A percentile compares a stretch with the other conserved stretches of the same genome.
These are phyloP conservation scores for Phenganax subtilis DNA, from an alignment of 92 coral and sea anemone species.

Conservation along the genomic window DNA sequence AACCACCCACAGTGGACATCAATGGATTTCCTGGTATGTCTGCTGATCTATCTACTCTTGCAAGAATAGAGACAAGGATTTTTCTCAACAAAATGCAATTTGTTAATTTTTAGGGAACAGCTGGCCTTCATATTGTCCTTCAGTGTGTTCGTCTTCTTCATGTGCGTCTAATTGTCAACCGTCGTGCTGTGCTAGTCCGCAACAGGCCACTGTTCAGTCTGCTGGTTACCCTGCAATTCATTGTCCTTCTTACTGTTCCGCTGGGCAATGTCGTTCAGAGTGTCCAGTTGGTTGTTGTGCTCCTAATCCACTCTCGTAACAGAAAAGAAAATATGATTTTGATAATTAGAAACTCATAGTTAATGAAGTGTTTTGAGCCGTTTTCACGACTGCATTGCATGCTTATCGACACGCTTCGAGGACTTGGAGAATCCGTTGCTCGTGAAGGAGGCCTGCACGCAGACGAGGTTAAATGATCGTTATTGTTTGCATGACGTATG, in stretches of 20 bases:
- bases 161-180: conserved; percentile 25
- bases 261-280: conserved; percentile 24
- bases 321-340: background rate
- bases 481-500: too few relatives aligned
- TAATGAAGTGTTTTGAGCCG: too few relatives aligned
- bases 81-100: too few relatives aligned
- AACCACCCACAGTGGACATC: background rate
- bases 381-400: too few relatives aligned
- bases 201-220: background rate
- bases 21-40: background rate
- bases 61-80: background rate
- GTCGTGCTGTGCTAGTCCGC: conserved; percentile 1
- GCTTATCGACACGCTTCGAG: too few relatives aligned
- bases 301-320: background rate
- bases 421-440: too few relatives aligned
- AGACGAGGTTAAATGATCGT: too few relatives aligned
- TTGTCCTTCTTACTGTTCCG: conserved; percentile 10
- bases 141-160: background rate
- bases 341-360: too few relatives aligned
- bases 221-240: background rate
- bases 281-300: conserved; percentile 15
- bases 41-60: background rate
- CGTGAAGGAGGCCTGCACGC: too few relatives aligned
- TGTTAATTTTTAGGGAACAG: too few relatives aligned
- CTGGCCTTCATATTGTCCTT: background rate